Conservation (phyloP, 2,797 vertebrate genomes). For the Pantherophis vulpinus region DNA sequence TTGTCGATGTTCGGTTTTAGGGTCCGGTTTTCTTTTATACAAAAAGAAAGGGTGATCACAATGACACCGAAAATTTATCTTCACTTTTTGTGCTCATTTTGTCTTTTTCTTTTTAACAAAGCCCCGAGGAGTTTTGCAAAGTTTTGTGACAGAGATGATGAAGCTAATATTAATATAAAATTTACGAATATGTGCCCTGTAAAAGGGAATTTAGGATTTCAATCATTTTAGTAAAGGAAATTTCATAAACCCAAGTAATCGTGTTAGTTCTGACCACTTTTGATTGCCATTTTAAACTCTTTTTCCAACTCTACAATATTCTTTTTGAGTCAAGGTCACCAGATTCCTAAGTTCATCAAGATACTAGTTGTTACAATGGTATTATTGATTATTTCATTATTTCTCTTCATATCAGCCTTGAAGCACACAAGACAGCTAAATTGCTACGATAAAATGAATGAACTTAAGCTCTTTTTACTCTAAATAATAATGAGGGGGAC, state of each 20-base stretch:
- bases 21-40: conserved; percentile 57
- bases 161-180: not conserved
- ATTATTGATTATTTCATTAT: not conserved
- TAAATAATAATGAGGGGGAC: not conserved
- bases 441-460: not conserved
- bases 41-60: not conserved
- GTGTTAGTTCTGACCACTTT: not conserved
- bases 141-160: not conserved
- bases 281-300: not conserved
- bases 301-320: not conserved
- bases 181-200: not conserved
- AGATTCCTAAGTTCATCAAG: not conserved
- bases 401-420: not conserved
- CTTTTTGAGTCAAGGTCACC: not conserved
- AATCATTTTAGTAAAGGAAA: not conserved
- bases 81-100: not conserved
- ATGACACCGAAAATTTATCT: not conserved
- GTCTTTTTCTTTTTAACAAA: not conserved
- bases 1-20: conserved; percentile 37
- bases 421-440: not conserved
- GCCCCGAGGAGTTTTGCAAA: not conserved
- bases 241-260: not conserved
- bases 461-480: not conserved
- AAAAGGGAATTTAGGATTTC: not conserved
- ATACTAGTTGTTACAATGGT: not conserved